phyloP scores from a whole-genome alignment of 2,113 vertebrate genomes.

The Phyllostomus discolor region DNA sequence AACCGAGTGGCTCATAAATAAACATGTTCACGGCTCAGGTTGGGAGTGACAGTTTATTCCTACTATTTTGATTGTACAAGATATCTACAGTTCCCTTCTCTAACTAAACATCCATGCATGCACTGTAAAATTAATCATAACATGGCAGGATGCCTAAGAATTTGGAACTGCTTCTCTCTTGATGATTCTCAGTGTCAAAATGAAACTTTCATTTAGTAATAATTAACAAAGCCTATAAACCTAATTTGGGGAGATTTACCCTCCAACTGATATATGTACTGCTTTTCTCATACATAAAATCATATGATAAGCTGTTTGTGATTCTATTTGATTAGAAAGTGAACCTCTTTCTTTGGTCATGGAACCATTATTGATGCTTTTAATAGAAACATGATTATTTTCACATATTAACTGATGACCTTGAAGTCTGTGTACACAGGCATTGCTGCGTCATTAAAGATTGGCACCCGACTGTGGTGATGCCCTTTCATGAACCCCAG shows the following conservation, averaged over 20 bases:
- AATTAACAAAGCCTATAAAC: slow-evolving; percentile 50
- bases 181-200: slow-evolving; percentile 37
- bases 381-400: slow-evolving; percentile 56
- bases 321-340: slow-evolving; percentile 24
- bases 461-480: slow-evolving; percentile 54
- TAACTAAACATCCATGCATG: slow-evolving; percentile 74
- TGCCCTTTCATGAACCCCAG: slow-evolving; percentile 58
- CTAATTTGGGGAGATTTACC: background rate
- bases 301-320: background rate
- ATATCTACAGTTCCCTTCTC: slow-evolving; percentile 74
- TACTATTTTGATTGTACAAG: slow-evolving; percentile 73
- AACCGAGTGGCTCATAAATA: slow-evolving; percentile 71
- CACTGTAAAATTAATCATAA: slow-evolving; percentile 73
- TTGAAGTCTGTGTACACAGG: slow-evolving; percentile 61
- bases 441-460: slow-evolving; percentile 51
- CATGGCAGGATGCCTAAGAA: slow-evolving; percentile 71
- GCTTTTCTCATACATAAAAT: background rate
- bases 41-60: slow-evolving; percentile 70
- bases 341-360: background rate
- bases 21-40: slow-evolving; percentile 65
- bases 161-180: slow-evolving; percentile 68
- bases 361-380: slow-evolving; percentile 34
- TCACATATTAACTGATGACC: slow-evolving; percentile 57
- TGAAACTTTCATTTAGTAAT: slow-evolving; percentile 49
- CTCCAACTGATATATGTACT: background rate